A percentile compares a stretch with the other conserved stretches of the same genome.
These are phyloP conservation scores for Psittacula echo DNA, from an alignment of 2,797 vertebrate genomes.

Conservation along the genomic window DNA sequence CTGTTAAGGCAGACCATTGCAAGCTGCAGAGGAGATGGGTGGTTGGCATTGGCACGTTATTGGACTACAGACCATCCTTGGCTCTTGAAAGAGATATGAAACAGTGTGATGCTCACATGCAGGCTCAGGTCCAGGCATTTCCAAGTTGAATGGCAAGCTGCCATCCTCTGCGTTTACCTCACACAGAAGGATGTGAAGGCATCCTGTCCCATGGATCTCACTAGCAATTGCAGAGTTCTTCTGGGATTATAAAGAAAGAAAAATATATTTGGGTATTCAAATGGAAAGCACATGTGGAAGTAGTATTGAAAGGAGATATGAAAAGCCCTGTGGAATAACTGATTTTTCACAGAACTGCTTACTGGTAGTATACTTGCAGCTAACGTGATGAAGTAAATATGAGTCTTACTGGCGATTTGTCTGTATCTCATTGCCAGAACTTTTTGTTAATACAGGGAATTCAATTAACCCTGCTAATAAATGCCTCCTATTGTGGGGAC, in stretches of 20 bases:
- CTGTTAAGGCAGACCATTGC: not conserved
- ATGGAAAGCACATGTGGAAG: not conserved
- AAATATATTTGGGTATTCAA: not conserved
- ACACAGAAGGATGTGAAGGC: not conserved
- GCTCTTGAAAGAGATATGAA: not conserved
- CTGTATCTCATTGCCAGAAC: not conserved
- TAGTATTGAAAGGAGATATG: not conserved
- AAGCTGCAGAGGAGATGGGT: not conserved
- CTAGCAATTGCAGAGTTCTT: not conserved
- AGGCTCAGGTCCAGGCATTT: not conserved
- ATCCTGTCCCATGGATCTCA: not conserved
- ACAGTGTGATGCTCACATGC: rapidly evolving
- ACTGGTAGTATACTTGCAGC: not conserved
- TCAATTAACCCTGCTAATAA: not conserved
- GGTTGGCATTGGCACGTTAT: not conserved
- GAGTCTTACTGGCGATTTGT: not conserved
- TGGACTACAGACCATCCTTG: rapidly evolving
- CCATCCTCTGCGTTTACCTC: not conserved
- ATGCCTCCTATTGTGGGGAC: not conserved
- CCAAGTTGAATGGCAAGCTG: not conserved
- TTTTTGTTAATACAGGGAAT: not conserved
- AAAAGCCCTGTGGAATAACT: not conserved
- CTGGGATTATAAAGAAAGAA: not conserved
- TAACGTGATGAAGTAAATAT: not conserved
- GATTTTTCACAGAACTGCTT: not conserved